Percentiles rank a stretch among this genome's conserved stretches.
phyloP scores from a whole-genome alignment of 1,140 invertebrate species.

The Caenorhabditis elegans region WBcel235 BX284605.5:5648001-5648500 shows the following conservation, averaged over 20 bases:
- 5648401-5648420: too few relatives aligned
- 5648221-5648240: background rate
- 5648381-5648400: too few relatives aligned
- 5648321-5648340: background rate
- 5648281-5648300: background rate
- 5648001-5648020: background rate
- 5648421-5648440: too few relatives aligned
- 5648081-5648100: too few relatives aligned
- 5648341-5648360: background rate
- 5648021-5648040: background rate
- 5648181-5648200: background rate
- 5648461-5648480: too few relatives aligned
- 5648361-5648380: background rate
- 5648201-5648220: constrained; percentile 17
- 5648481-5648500: background rate
- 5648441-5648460: too few relatives aligned
- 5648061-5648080: background rate
- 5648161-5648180: background rate
- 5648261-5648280: background rate
- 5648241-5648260: background rate
- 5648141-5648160: background rate
- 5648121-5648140: background rate
- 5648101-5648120: background rate
- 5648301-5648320: background rate
- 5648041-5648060: background rate